phyloP scores from a whole-genome alignment of 2,797 vertebrate species.

The Phaenicophaeus curvirostris region DNA sequence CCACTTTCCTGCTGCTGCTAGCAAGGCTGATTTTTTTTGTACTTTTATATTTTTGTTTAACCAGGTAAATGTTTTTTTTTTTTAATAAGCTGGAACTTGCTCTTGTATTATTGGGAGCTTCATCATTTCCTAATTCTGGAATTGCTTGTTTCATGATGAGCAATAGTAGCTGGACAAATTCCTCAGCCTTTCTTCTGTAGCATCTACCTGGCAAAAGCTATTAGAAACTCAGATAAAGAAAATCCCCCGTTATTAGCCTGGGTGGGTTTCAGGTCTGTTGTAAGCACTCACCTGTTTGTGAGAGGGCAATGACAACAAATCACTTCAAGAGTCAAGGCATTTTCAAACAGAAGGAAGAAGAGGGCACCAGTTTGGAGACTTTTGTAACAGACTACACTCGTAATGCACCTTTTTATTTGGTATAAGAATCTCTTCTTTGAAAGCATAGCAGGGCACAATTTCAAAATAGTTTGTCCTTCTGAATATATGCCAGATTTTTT shows the following conservation, averaged over 20 bases:
- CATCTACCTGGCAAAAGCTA: not conserved
- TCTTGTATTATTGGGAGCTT: not conserved
- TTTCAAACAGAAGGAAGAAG: not conserved
- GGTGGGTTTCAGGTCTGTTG: not conserved
- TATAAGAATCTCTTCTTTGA: not conserved
- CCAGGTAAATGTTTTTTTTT: not conserved
- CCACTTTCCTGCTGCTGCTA: not conserved
- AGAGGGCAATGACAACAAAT: not conserved
- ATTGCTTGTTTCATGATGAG: not conserved
- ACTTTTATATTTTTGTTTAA: not conserved
- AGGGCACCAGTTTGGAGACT: not conserved
- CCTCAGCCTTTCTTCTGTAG: not conserved
- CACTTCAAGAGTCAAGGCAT: not conserved
- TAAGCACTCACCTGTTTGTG: not conserved
- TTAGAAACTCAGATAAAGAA: not conserved
- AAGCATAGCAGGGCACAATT: not conserved
- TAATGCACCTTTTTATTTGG: not conserved
- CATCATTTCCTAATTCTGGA: not conserved
- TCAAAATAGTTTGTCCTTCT: not conserved
- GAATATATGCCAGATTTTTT: conserved; percentile 26
- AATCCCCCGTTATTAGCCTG: not conserved
- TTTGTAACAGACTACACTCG: not conserved
- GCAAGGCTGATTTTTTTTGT: not conserved
- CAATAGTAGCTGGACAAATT: not conserved
- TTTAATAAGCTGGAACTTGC: not conserved